Percentiles rank a stretch among this genome's conserved stretches.
phyloP scores from a whole-genome alignment of 2,888 invertebrate species.

The Chymomyza amoena region DNA sequence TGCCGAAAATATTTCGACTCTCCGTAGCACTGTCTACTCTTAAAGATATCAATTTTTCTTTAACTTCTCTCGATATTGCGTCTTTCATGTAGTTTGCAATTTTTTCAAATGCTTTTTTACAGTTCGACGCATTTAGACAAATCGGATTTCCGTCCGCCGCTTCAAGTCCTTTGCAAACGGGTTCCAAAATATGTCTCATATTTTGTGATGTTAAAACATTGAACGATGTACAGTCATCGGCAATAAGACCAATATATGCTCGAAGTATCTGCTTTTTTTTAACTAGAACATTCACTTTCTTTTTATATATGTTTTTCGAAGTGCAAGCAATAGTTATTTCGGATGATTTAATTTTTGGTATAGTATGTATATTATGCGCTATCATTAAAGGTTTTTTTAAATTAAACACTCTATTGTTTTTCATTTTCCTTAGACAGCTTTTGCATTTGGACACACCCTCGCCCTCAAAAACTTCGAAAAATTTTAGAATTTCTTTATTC shows the following conservation, averaged over 20 bases:
- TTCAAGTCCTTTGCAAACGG: constrained; percentile 26
- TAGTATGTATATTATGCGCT: constrained; percentile 8
- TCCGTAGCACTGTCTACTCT: constrained; percentile 29
- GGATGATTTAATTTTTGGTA: background rate
- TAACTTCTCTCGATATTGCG: constrained; percentile 15
- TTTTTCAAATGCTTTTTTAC: constrained; percentile 24
- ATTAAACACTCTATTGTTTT: constrained; percentile 22
- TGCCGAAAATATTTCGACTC: constrained; percentile 14
- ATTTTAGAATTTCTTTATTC: constrained; percentile 6
- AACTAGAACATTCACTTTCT: constrained; percentile 18
- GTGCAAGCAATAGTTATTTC: background rate
- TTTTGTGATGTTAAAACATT: constrained; percentile 33
- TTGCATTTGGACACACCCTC: constrained; percentile 24
- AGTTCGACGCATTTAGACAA: constrained; percentile 24
- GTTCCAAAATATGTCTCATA: constrained; percentile 23
- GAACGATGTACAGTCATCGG: constrained; percentile 32
- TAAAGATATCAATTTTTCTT: constrained; percentile 17
- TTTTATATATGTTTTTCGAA: background rate
- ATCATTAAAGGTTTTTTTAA: constrained; percentile 23
- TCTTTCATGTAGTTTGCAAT: constrained; percentile 24
- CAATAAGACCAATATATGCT: constrained; percentile 36
- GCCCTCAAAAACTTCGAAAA: constrained; percentile 13
- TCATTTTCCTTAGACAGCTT: background rate
- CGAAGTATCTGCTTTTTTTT: constrained; percentile 28
- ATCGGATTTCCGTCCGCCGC: constrained; percentile 14